Evolutionary conservation across 1,140 invertebrate genomes (phyloP), one percentile per base, ranked within the genome.

Genomic region (Eufriesea mexicana): DNA sequence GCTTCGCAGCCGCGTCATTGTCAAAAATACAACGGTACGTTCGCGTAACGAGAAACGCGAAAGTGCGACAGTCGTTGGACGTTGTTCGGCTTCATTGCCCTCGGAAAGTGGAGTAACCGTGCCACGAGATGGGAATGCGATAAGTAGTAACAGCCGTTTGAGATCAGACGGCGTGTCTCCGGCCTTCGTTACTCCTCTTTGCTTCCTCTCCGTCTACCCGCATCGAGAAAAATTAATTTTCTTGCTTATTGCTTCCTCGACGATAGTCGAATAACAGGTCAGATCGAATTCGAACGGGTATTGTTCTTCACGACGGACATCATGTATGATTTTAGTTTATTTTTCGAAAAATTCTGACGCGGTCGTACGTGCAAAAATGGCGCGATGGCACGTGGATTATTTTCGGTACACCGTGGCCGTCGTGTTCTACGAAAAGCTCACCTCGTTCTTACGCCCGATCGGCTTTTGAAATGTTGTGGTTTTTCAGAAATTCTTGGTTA

Each of bases 331-430:
- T 55, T 20, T 18, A 23, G 55, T 66, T 23, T 49, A 35, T 54
- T 70, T 62, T 78, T 45, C 42, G 18, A 57, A 42, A 18, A 42
- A 68, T 8, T 28, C 61, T 45, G 54, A 74, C 35, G 16, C 47
- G 49, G 18, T n/a, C 42, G 67, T 25, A 35, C n/a, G 66, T 57
- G 57, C 49, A 20, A 51, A 81, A 86, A 67, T 68, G 49, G 67
- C n/a, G 61, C 59, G 73, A 72, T 68, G 54, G n/a, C n/a, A 77
- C 55, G 66, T 47, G 66, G 75, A 89, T 90, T 90, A 88, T 88
- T 90, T 87, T 86, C 47, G 75, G 55, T 81, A 20, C 76, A 57
- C 42, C 74, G 80, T 51, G 25, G 72, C 28, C 59, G 51, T 35
- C 54, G 62, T 67, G 54, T 88, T 86, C 68, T 87, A 80, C 45